Evolutionary conservation across 1,140 invertebrate species (phyloP), one percentile per base, ranked within the genome.

Genomic region (Drosophila busckii): DNA sequence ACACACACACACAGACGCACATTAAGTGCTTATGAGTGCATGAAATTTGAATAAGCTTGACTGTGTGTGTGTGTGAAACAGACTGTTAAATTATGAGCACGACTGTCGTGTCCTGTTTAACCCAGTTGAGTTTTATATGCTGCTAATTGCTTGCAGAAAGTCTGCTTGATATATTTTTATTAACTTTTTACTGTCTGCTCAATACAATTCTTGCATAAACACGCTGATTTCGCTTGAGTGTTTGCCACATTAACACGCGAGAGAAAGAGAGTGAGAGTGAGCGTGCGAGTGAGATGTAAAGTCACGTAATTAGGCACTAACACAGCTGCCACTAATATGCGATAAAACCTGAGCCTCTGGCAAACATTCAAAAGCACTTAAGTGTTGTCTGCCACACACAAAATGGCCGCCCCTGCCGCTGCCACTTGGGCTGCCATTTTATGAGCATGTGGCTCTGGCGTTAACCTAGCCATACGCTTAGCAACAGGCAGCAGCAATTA

Each of bases 361-460:
- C 70, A 73, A 50, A 68, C 69, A 73, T 73, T 62, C 46, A 53
- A 73, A 73, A 58, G 63, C 69, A 73, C 69, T 73, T 58, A 73
- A 73, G 62, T 70, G 62, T 20, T 56, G 61, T 56, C 60, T 66
- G 71, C 66, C n/a, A n/a, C n/a, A n/a, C n/a, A n/a, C n/a, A n/a
- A 60, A 70, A 44, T 48, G 44, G 13, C 28, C 19, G 20, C 9
- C 49, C 49, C 28, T 16, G 31, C 13, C 10, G 29, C 10, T 35
- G 13, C 16, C 2, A 15, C 8, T 44, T 29, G 54, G 60, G 62
- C 42, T 44, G 65, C 31, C 56, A 49, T 69, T 69, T 62, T 53
- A 62, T 71, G 71, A 49, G 44, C 50, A 46, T 31, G 44, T 26
- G 70, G 42, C 64, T 34, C 59, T 32, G 49, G 40, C 26, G 40